A percentile compares a stretch with the other conserved stretches of the same genome.
These are phyloP conservation scores for Megalops atlanticus DNA, from an alignment of 2,113 vertebrate species.

Conservation along the genomic window DNA sequence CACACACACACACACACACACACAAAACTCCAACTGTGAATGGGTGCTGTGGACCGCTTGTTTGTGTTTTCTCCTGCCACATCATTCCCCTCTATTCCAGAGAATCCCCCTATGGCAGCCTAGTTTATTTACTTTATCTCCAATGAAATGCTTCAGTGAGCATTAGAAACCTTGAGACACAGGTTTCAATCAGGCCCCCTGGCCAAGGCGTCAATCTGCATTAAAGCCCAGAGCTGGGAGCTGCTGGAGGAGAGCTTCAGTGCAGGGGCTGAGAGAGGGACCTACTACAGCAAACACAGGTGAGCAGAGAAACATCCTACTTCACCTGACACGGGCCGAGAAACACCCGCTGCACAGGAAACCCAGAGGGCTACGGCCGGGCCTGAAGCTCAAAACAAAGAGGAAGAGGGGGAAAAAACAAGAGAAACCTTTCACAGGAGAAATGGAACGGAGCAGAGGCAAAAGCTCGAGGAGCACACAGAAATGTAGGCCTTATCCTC, in stretches of 20 bases:
- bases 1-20: no score
- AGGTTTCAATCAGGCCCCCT: slow-evolving; percentile 83
- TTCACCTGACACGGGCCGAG: background rate
- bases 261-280: background rate
- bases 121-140: slow-evolving; percentile 97
- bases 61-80: slow-evolving; percentile 63
- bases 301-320: background rate
- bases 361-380: no score
- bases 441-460: no score
- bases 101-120: slow-evolving; percentile 83
- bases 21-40: no score
- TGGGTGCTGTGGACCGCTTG: background rate
- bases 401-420: no score
- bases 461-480: no score
- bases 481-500: no score
- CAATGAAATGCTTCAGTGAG: slow-evolving; percentile 94
- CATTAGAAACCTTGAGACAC: slow-evolving; percentile 86
- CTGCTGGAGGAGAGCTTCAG: background rate
- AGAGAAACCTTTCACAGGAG: no score
- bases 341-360: no score
- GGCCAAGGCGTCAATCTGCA: slow-evolving; percentile 77
- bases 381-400: no score
- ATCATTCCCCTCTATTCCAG: slow-evolving; percentile 85
- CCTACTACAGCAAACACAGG: background rate
- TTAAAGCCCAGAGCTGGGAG: slow-evolving; percentile 59